phyloP scores from a whole-genome alignment of 2,888 invertebrate species.

The Mactromeris polynyma region DNA sequence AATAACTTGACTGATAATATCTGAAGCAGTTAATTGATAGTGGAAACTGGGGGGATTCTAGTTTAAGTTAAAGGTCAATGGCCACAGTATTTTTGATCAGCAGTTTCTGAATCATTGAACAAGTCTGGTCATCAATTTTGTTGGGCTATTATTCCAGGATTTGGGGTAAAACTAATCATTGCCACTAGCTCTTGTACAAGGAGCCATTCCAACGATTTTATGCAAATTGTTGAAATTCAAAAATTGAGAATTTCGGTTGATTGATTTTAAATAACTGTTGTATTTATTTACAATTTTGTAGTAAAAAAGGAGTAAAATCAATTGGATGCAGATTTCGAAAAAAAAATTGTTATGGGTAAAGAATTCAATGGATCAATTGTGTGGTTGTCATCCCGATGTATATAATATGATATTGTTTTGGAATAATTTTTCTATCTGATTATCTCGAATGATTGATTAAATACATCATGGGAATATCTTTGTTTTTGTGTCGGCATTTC shows the following conservation, averaged over 20 bases:
- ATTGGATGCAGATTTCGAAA: no score
- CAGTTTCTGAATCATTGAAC: neutral
- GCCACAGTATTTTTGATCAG: no score
- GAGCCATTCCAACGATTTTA: no score
- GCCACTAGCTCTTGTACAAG: no score
- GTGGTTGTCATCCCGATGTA: neutral
- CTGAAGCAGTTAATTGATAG: neutral
- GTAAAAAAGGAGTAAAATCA: no score
- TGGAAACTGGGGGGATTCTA: neutral
- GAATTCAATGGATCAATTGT: neutral
- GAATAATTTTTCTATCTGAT: neutral
- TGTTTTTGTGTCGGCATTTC: neutral
- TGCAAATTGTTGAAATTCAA: no score
- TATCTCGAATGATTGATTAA: neutral
- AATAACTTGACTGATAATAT: slow-evolving; percentile 7
- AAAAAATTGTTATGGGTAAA: no score
- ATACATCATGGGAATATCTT: neutral
- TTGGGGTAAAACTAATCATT: no score
- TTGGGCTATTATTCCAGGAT: neutral
- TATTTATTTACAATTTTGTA: no score
- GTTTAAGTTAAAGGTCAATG: neutral
- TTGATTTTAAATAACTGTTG: no score
- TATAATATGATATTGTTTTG: neutral
- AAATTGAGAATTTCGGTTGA: no score
- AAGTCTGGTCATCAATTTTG: neutral